Evolutionary conservation across 2,113 vertebrate species (phyloP).

Genomic region (Promerops cafer): DNA sequence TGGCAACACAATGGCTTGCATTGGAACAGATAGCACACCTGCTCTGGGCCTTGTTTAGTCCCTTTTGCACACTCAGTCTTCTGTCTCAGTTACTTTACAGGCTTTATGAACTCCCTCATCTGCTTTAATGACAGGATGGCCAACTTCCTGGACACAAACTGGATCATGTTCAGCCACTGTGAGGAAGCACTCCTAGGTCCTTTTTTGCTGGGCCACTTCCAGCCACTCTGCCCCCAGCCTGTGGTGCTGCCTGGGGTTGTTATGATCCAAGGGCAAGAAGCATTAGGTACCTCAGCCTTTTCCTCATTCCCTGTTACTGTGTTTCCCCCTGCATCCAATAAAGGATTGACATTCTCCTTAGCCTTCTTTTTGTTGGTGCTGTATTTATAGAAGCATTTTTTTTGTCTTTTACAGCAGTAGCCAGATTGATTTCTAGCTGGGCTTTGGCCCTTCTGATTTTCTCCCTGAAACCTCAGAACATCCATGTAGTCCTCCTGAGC

Average conservation of each 20-base stretch:
- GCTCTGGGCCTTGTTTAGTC: background rate
- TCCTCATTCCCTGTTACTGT: background rate
- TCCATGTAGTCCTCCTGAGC: background rate
- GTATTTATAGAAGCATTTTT: background rate
- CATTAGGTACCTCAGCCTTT: background rate
- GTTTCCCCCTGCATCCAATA: background rate
- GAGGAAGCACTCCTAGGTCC: background rate
- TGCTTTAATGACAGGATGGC: background rate
- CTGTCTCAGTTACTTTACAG: background rate
- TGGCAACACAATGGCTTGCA: background rate
- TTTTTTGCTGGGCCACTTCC: accelerated
- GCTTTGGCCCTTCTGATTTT: background rate
- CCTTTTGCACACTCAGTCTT: background rate
- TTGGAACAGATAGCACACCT: background rate
- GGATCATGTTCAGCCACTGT: background rate
- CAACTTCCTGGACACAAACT: accelerated
- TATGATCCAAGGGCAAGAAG: background rate
- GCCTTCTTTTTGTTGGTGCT: background rate
- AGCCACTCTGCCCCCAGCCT: background rate
- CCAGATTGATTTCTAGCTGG: background rate
- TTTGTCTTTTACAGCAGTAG: background rate
- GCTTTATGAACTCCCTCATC: background rate
- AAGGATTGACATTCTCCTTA: background rate
- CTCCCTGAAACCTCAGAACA: background rate
- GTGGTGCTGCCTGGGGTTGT: background rate